Percentiles rank a stretch among this genome's conserved stretches.
phyloP scores from a whole-genome alignment of 2,888 invertebrate genomes.

The Malthinus seriepunctatus region DNA sequence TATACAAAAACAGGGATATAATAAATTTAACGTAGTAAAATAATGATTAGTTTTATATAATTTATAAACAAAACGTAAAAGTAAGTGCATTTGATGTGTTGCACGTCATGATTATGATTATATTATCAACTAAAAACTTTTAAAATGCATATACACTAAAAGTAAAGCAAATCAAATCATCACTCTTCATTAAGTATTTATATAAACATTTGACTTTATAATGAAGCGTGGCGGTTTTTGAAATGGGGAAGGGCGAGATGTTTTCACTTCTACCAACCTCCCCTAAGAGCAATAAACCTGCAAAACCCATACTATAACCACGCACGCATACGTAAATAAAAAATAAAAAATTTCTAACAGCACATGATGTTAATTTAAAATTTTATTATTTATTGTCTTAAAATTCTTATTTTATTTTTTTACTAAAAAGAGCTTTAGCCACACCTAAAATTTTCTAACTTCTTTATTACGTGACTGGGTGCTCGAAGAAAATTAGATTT shows the following conservation, averaged over 20 bases:
- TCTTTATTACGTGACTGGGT: too few relatives aligned
- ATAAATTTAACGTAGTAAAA: too few relatives aligned
- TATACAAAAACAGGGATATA: too few relatives aligned
- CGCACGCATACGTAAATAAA: conserved; percentile 1
- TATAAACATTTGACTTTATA: conserved; percentile 54
- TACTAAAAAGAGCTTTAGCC: background rate
- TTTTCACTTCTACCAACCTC: conserved; percentile 26
- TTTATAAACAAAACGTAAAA: too few relatives aligned
- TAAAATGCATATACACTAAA: conserved; percentile 39
- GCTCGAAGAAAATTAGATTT: background rate
- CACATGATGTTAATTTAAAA: background rate
- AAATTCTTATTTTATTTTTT: background rate
- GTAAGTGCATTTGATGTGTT: too few relatives aligned
- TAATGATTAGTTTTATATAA: too few relatives aligned
- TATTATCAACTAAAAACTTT: background rate
- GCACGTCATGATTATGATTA: too few relatives aligned
- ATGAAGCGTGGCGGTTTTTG: conserved; percentile 49
- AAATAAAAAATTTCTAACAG: conserved; percentile 1
- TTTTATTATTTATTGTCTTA: background rate
- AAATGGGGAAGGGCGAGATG: conserved; percentile 43
- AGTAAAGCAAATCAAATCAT: conserved; percentile 49
- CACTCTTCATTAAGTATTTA: conserved; percentile 57
- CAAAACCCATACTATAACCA: conserved; percentile 11
- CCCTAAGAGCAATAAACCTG: conserved; percentile 28
- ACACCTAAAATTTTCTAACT: too few relatives aligned